Conservation (phyloP, 2,113 vertebrate species). For the human region GRCh38 chr6:106191501-106192000, state of each 20-base stretch:
- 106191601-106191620: not conserved
- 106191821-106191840: not conserved
- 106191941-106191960: not conserved
- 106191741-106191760: not conserved
- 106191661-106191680: not conserved
- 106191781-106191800: not conserved
- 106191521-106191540: not conserved
- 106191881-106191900: not conserved
- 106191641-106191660: not conserved
- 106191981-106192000: not conserved
- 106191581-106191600: not conserved
- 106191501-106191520: not conserved
- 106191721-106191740: not conserved
- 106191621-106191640: not conserved
- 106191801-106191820: not conserved
- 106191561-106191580: not conserved
- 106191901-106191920: not conserved
- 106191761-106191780: not conserved
- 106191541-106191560: not conserved
- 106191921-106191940: not conserved
- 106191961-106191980: not conserved
- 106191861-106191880: not conserved
- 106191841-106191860: conserved; percentile 1
- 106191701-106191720: not conserved
- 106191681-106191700: not conserved